Evolutionary conservation across 2,797 vertebrate species (phyloP), one percentile per base, ranked within the genome.

Genomic region (Octomys mimax): DNA sequence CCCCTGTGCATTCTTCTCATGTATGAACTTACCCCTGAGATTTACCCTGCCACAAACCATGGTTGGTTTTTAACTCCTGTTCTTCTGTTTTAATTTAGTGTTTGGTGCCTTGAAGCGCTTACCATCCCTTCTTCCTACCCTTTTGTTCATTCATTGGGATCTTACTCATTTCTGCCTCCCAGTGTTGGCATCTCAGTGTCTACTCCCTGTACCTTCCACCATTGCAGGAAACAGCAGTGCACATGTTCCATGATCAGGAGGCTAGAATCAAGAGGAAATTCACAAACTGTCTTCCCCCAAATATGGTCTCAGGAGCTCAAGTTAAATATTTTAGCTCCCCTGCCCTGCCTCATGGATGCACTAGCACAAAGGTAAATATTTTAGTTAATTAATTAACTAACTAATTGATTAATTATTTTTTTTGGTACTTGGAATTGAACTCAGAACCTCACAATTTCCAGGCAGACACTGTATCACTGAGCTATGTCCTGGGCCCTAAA

Each of bases 51-150:
- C 54, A 77, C 6, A 89, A 89, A 36, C 57, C 21, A 18, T 80
- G 59, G 12, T 33, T 89, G 42, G 12, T 18, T 71, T 61, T 91
- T n/a, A 85, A 22, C 39, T 49, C 46, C 70, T n/a, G 5, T 62
- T 89, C 33, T 42, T 81, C 19, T 83, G 64, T 21, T 91, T 91
- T 87, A 52, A 75, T 62, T 91, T 79, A 80, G 68, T 75, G 33
- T n/a, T 68, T 59, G 68, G 59, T 91, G 18, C 16, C 28, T 19
- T 6, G 5, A 71, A 36, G 11, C 39, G 66, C n/a, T 10, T 2
- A 31, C 13, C 21, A 6, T 62, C 5, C 26, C 14, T 80, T 64
- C 61, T 39, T 77, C 26, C 13, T 28, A 24, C 33, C 19, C 46
- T 46, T 80, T 42, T 91, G 16, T 46, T 62, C 62, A 71, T 49